A percentile compares a stretch with the other conserved stretches of the same genome.
phyloP scores from a whole-genome alignment of 2,888 invertebrate species.

The Lasius platythorax region DNA sequence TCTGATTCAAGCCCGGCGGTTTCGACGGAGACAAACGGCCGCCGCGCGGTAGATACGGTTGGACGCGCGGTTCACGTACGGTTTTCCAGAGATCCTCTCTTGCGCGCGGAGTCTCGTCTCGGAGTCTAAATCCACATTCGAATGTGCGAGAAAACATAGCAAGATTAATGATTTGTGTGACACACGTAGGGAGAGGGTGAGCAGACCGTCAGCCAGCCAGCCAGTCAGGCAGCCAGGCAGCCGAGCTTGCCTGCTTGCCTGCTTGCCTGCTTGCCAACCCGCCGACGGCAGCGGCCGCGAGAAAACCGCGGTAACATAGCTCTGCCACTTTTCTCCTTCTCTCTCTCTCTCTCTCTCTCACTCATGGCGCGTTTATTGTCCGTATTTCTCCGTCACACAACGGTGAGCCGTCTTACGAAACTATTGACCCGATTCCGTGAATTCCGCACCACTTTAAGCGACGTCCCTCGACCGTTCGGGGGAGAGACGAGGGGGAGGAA shows the following conservation, averaged over 20 bases:
- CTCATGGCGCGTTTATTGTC: slow-evolving; percentile 59
- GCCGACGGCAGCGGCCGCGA: slow-evolving; percentile 62
- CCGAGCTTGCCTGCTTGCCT: slow-evolving; percentile 53
- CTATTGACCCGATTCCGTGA: slow-evolving; percentile 50
- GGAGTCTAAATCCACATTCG: slow-evolving; percentile 85
- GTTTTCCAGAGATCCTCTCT: slow-evolving; percentile 77
- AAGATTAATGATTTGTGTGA: slow-evolving; percentile 86
- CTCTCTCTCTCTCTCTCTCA: not conserved
- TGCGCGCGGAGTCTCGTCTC: slow-evolving; percentile 78
- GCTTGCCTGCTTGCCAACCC: slow-evolving; percentile 56
- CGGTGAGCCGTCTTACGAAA: slow-evolving; percentile 29
- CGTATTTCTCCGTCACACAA: slow-evolving; percentile 37
- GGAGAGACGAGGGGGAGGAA: not conserved
- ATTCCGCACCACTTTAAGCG: slow-evolving; percentile 31
- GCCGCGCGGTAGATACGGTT: slow-evolving; percentile 54
- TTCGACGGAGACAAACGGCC: slow-evolving; percentile 75
- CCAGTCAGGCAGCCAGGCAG: slow-evolving; percentile 36
- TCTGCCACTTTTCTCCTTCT: slow-evolving; percentile 76
- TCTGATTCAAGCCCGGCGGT: slow-evolving; percentile 60
- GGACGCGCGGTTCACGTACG: slow-evolving; percentile 71
- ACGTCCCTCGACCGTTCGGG: slow-evolving; percentile 20
- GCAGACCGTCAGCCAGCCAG: slow-evolving; percentile 69
- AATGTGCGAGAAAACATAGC: slow-evolving; percentile 85
- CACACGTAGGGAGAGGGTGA: slow-evolving; percentile 78
- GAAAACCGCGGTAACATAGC: slow-evolving; percentile 76